Percentiles rank a stretch among this genome's conserved stretches.
These are phyloP conservation scores for Ardeotis arabs DNA, from an alignment of 2,113 vertebrate genomes.

Conservation along the genomic window DNA sequence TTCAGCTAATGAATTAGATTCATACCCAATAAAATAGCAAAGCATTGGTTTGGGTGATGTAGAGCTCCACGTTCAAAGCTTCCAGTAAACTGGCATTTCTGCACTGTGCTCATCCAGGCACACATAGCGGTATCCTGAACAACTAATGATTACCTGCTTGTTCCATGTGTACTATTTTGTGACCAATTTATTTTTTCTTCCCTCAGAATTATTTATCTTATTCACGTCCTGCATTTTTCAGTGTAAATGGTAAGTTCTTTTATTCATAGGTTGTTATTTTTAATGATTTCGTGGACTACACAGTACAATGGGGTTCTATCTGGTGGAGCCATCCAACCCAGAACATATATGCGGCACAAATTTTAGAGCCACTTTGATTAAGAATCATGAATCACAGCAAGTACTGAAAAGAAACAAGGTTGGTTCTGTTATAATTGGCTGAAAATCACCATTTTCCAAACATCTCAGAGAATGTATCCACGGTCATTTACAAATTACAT, in stretches of 20 bases:
- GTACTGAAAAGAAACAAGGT: neutral
- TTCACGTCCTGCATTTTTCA: neutral
- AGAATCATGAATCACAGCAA: neutral
- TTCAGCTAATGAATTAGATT: neutral
- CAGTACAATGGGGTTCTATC: neutral
- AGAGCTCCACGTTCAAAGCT: neutral
- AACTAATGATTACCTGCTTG: neutral
- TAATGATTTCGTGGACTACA: neutral
- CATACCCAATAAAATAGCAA: neutral
- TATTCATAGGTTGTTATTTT: neutral
- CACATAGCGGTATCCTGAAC: neutral
- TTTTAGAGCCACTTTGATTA: neutral
- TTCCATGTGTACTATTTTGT: neutral
- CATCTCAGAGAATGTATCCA: neutral
- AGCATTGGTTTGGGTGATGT: neutral
- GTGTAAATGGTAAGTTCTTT: neutral
- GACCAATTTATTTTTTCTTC: neutral
- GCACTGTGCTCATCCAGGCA: neutral
- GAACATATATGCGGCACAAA: neutral
- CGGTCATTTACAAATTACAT: neutral
- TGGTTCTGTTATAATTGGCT: neutral
- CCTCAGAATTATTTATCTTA: neutral
- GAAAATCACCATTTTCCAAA: neutral
- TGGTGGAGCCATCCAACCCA: neutral
- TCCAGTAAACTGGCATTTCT: neutral